Conservation (phyloP, 2,113 vertebrate species). For the Istiophorus platypterus region DNA sequence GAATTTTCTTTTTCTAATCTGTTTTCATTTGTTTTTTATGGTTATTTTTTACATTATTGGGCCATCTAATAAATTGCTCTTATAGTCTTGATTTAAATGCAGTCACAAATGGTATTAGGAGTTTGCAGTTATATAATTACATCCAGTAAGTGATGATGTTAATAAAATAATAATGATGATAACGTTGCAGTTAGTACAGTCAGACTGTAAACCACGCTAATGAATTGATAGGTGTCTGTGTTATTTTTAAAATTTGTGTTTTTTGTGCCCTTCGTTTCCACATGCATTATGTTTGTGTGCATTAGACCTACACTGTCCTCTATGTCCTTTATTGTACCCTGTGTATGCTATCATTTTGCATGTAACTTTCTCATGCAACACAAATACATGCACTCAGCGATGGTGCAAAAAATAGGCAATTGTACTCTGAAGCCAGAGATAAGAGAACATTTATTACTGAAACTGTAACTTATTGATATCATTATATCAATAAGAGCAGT, state of each 20-base stretch:
- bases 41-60: constrained; percentile 33
- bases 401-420: neutral
- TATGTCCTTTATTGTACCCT: neutral
- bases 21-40: neutral
- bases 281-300: neutral
- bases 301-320: neutral
- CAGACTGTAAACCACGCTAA: constrained; percentile 8
- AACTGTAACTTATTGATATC: neutral
- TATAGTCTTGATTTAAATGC: constrained; percentile 24
- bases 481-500: too few species aligned
- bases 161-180: too few species aligned
- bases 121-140: neutral
- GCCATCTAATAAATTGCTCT: constrained; percentile 27
- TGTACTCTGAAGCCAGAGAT: neutral
- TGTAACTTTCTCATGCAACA: constrained; percentile 15
- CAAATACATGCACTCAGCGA: neutral
- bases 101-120: constrained; percentile 6
- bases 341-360: neutral
- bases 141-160: constrained; percentile 25
- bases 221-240: neutral
- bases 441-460: neutral
- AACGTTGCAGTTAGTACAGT: constrained; percentile 26
- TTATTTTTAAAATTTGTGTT: neutral
- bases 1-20: neutral
- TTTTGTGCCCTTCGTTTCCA: neutral